These are phyloP conservation scores for Drepana arcuata DNA, from an alignment of 1,140 invertebrate genomes.

Conservation along the genomic window DNA sequence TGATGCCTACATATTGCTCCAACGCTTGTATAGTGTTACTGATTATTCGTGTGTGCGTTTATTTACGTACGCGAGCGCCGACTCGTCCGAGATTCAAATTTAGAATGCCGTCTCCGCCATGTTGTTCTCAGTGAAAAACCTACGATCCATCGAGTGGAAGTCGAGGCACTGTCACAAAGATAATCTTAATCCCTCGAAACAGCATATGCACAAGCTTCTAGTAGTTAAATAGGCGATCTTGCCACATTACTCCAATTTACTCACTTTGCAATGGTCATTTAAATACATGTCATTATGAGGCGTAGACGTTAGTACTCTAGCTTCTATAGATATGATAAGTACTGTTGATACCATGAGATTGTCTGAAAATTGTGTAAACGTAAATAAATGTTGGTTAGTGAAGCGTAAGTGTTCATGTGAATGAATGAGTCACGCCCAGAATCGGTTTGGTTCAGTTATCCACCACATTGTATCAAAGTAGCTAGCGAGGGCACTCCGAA, in stretches of 20 bases:
- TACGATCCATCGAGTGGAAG: conserved; percentile 55
- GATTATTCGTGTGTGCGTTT: conserved; percentile 68
- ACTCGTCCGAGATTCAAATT: conserved; percentile 71
- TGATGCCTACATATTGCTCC: conserved; percentile 34
- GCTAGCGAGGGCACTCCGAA: too few species aligned
- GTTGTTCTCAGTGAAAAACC: conserved; percentile 68
- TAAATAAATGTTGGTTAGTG: conserved; percentile 50
- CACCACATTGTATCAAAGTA: conserved; percentile 44
- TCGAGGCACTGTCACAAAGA: conserved; percentile 43
- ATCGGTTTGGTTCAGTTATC: conserved; percentile 53
- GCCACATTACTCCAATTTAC: too few species aligned
- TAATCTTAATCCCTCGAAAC: too few species aligned
- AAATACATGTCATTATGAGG: too few species aligned
- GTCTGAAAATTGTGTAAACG: conserved; percentile 28
- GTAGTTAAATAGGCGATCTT: too few species aligned
- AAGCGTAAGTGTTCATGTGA: conserved; percentile 45
- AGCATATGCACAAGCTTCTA: too few species aligned
- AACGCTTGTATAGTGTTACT: conserved; percentile 62
- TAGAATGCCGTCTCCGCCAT: conserved; percentile 69
- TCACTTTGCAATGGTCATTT: too few species aligned
- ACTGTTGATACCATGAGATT: conserved; percentile 3
- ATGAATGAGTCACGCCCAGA: conserved; percentile 60
- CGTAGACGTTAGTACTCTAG: too few species aligned
- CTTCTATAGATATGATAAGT: too few species aligned
- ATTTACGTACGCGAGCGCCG: conserved; percentile 70